Evolutionary conservation across 1,140 invertebrate species (phyloP).

Genomic region (Aphaenogaster floridana): DNA sequence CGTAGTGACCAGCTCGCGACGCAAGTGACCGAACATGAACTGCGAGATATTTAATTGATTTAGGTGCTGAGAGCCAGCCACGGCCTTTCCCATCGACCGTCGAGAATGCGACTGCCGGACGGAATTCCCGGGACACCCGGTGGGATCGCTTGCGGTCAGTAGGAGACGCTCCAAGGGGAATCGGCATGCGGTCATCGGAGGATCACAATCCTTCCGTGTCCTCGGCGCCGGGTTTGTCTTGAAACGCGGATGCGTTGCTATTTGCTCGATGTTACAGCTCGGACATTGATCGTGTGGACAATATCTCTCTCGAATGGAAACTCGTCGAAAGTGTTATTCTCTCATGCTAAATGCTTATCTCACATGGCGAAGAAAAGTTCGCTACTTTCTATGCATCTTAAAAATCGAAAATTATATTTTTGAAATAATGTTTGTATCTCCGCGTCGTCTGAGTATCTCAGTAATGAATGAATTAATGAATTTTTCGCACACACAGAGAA

Average conservation of each 20-base stretch:
- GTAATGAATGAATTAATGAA: background rate
- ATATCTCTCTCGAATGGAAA: background rate
- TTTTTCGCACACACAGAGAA: background rate
- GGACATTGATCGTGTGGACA: background rate
- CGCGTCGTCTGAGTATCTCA: no score
- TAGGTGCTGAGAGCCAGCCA: conserved; percentile 66
- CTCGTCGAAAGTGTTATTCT: background rate
- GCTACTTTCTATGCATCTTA: background rate
- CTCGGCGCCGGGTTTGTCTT: conserved; percentile 25
- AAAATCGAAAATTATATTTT: background rate
- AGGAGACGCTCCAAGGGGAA: conserved; percentile 71
- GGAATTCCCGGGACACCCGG: conserved; percentile 74
- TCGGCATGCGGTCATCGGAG: conserved; percentile 69
- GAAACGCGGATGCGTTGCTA: conserved; percentile 48
- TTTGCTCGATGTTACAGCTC: conserved; percentile 12
- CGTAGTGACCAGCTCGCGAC: background rate
- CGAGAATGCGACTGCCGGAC: conserved; percentile 74
- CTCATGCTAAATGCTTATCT: background rate
- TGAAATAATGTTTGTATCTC: background rate
- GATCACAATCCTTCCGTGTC: conserved; percentile 43
- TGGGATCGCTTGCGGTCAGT: conserved; percentile 72
- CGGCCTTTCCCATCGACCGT: conserved; percentile 73
- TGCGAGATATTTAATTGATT: conserved; percentile 79
- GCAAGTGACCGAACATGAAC: background rate
- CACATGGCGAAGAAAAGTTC: background rate